These are phyloP conservation scores for Epinotia ramella DNA, from an alignment of 2,888 invertebrate genomes.

Conservation along the genomic window DNA sequence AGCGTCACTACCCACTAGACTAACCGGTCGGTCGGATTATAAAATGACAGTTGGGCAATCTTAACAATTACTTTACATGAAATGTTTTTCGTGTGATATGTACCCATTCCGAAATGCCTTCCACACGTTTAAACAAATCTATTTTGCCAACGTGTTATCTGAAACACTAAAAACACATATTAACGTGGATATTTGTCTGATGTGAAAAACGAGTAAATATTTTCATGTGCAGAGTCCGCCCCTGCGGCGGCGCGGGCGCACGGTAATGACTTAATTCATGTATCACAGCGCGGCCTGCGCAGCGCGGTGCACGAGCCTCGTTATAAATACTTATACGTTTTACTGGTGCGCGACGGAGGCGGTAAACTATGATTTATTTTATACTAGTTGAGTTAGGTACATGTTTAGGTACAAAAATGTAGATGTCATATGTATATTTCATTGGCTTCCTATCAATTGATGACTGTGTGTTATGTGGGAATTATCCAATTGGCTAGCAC, in stretches of 20 bases:
- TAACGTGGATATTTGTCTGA: neutral
- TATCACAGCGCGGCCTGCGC: slow-evolving; percentile 25
- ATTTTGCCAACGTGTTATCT: no score
- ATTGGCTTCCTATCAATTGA: neutral
- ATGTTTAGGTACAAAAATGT: neutral
- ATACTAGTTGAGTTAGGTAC: neutral
- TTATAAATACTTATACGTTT: neutral
- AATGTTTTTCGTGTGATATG: no score
- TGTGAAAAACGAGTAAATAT: neutral
- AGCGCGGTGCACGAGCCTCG: slow-evolving; percentile 1
- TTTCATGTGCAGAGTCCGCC: neutral
- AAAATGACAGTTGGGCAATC: no score
- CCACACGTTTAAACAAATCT: no score
- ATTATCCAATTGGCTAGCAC: no score
- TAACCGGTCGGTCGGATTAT: no score
- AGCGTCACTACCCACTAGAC: no score
- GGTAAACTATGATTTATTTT: neutral
- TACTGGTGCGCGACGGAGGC: neutral
- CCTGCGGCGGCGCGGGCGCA: slow-evolving; percentile 22
- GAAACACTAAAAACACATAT: neutral
- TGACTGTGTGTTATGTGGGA: neutral
- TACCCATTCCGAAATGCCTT: no score
- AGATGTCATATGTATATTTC: neutral
- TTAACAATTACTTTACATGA: no score
- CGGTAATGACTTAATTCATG: slow-evolving; percentile 42